Conservation (phyloP, 2,797 vertebrate genomes). For the Urocyon cinereoargenteus region DNA sequence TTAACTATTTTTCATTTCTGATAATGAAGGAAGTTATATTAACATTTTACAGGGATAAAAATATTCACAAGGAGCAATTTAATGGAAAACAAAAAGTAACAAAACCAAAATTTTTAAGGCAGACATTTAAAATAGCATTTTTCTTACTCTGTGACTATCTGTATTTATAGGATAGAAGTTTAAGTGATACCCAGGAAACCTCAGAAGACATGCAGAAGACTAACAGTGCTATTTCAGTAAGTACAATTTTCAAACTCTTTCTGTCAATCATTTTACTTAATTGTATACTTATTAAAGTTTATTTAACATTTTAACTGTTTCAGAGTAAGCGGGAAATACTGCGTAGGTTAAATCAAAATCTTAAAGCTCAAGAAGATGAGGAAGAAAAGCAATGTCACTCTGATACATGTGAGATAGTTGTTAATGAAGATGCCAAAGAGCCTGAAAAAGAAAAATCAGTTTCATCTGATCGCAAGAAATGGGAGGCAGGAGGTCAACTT, state of each 20-base stretch:
- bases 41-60: slow-evolving; percentile 46
- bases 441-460: slow-evolving; percentile 85
- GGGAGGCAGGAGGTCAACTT: slow-evolving; percentile 92
- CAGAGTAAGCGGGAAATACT: slow-evolving; percentile 97
- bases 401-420: slow-evolving; percentile 27
- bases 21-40: slow-evolving; percentile 44
- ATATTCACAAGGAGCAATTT: slow-evolving; percentile 43
- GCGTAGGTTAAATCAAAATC: slow-evolving; percentile 94
- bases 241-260: slow-evolving; percentile 71
- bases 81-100: slow-evolving; percentile 50
- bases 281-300: slow-evolving; percentile 53
- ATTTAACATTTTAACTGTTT: slow-evolving; percentile 71
- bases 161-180: slow-evolving; percentile 85
- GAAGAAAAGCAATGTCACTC: slow-evolving; percentile 79
- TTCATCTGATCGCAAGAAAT: slow-evolving; percentile 93
- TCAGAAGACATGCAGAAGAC: slow-evolving; percentile 88
- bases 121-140: slow-evolving; percentile 63
- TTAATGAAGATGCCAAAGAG: slow-evolving; percentile 74
- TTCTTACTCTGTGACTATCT: slow-evolving; percentile 74
- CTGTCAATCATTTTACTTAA: slow-evolving; percentile 26
- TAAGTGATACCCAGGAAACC: slow-evolving; percentile 81
- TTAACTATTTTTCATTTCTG: slow-evolving; percentile 43
- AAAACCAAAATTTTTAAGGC: slow-evolving; percentile 40
- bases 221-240: slow-evolving; percentile 87
- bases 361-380: slow-evolving; percentile 91